Conservation (phyloP, 2,797 vertebrate genomes). For the Thamnophis elegans region DNA sequence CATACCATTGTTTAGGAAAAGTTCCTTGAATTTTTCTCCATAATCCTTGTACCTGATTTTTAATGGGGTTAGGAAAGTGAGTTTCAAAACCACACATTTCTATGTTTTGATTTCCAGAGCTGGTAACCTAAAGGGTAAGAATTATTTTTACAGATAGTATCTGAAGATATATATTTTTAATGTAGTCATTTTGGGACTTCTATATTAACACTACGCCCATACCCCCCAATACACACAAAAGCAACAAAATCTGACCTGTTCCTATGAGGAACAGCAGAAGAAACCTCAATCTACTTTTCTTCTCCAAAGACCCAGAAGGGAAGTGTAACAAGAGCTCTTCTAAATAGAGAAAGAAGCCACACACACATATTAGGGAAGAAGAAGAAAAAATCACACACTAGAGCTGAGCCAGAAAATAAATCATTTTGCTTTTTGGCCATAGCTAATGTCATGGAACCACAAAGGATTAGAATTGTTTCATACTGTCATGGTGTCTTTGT, state of each 20-base stretch:
- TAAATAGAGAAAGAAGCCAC: background rate
- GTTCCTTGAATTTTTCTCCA: background rate
- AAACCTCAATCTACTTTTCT: background rate
- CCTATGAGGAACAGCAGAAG: background rate
- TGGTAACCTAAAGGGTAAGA: background rate
- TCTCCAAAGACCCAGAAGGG: background rate
- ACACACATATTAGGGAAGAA: background rate
- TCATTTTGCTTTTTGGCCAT: background rate
- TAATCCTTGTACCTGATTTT: background rate
- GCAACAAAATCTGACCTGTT: background rate
- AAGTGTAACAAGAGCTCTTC: background rate
- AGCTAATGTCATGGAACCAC: background rate
- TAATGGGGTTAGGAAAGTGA: background rate
- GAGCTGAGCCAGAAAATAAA: background rate
- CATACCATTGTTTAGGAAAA: background rate
- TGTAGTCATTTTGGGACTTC: background rate
- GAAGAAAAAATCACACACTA: background rate
- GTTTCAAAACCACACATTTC: no score
- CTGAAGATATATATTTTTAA: background rate
- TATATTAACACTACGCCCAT: background rate
- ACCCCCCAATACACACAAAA: background rate
- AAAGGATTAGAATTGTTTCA: background rate
- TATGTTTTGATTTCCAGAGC: background rate
- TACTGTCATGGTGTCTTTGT: background rate
- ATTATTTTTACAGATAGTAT: background rate